Base-by-base conservation (phyloP, 2,113 vertebrate genomes). In the Oncorhynchus tshawytscha region DNA sequence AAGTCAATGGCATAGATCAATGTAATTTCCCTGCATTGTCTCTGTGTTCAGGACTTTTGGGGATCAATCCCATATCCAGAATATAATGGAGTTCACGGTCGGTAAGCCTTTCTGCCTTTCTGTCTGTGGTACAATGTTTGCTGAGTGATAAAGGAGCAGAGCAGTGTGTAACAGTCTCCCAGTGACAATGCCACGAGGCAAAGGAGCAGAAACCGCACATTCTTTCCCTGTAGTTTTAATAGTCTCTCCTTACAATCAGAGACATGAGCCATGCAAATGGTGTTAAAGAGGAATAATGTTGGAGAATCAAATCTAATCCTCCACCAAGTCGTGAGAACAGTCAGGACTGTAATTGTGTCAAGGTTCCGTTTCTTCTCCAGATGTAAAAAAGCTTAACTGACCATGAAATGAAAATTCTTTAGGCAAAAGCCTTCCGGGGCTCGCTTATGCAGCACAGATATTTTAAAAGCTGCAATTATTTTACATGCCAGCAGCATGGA, bases 321-420 rank as follows among this genome's bases (percentile, higher is more conserved):
- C 93, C 93, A 91, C 88, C 93, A 96, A 93, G 92, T 94, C 93
- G 91, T 92, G 93, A 89, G 94, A 96, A 96, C 93, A 88, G 91
- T 88, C 89, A 86, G 81, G 82, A 94, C 93, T 92, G 91, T 97
- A 97, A 98, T 97, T 97, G 95, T 97, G 96, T 97, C 95, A 96
- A 95, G 94, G 92, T 93, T 94, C 85, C 92, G 93, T 96, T 95
- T 54, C 51, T 95, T 94, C 94, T 95, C 92, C 95, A 95, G 94
- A 97, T 96, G 95, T 86, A 96, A 94, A 95, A 45, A 95, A 95
- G 95, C 95, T 96, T 96, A 97, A 98, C 96, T 98, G 96, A 97
- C 96, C 96, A 95, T 98, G 96, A 98, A 98, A 98, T 98, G 95
- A 96, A 96, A 93, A 97, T 97, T 97, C 96, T 96, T 96, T 96